Conservation (phyloP, 2,888 invertebrate species). For the Pachymerium ferrugineum region DNA sequence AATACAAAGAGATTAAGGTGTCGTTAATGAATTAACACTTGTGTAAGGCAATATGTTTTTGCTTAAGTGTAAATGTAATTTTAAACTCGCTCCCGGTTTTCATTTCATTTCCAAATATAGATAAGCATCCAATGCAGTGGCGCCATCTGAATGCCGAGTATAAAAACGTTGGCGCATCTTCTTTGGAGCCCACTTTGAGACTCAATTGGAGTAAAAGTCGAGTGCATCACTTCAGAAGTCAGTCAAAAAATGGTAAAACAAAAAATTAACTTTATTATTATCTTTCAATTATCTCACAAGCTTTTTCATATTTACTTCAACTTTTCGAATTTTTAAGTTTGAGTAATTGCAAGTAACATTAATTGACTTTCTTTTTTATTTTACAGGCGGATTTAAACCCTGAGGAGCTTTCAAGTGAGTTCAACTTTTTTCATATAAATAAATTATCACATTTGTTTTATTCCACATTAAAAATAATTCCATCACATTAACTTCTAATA, state of each 20-base stretch:
- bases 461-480: too few relatives aligned
- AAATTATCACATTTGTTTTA: background rate
- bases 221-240: background rate
- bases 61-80: background rate
- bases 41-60: background rate
- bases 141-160: background rate
- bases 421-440: background rate
- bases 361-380: background rate
- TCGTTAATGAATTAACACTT: background rate
- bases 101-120: constrained; percentile 9
- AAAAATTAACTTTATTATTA: background rate
- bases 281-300: background rate
- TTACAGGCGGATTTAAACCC: background rate
- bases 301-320: background rate
- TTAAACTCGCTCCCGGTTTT: background rate
- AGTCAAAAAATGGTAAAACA: constrained; percentile 1
- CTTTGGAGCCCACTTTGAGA: background rate
- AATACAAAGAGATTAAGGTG: background rate
- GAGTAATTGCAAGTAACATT: background rate
- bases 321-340: background rate
- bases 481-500: too few relatives aligned
- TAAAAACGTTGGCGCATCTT: background rate
- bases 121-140: background rate
- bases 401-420: background rate
- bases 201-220: background rate